Evolutionary conservation across 2,113 vertebrate genomes (phyloP).

Genomic region (Xyliphius kryptos): DNA sequence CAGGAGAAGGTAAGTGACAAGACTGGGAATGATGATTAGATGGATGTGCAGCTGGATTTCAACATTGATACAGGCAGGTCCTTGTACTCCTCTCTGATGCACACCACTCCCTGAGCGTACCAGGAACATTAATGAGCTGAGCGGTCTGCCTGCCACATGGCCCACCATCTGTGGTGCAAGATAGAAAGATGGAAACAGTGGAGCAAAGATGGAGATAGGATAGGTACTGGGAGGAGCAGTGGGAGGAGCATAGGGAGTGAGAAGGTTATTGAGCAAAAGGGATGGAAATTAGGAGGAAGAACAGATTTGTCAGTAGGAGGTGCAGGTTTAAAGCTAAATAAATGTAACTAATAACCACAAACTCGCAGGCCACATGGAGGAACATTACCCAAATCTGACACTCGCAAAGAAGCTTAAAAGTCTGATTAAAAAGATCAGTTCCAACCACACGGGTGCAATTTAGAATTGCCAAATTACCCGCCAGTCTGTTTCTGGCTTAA

Average conservation of each 20-base stretch:
- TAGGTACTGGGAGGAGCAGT: conserved; percentile 39
- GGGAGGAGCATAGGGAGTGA: conserved; percentile 17
- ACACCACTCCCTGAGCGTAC: conserved; percentile 45
- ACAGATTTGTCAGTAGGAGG: not conserved
- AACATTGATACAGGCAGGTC: not conserved
- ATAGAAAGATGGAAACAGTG: conserved; percentile 20
- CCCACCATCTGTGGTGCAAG: conserved; percentile 44
- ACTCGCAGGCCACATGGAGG: too few species aligned
- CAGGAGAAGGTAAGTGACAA: conserved; percentile 82
- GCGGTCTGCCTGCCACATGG: conserved; percentile 48
- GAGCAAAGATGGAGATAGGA: conserved; percentile 26
- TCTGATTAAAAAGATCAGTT: too few species aligned
- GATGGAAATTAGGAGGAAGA: too few species aligned
- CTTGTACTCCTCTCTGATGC: conserved; percentile 25
- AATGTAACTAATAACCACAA: too few species aligned
- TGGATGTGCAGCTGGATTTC: not conserved
- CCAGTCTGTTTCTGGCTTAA: too few species aligned
- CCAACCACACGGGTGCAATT: too few species aligned
- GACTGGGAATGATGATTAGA: not conserved
- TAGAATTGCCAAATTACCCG: too few species aligned
- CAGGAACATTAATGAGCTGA: conserved; percentile 58
- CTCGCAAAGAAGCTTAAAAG: too few species aligned
- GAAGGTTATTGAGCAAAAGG: conserved; percentile 15
- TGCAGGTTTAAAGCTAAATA: too few species aligned
- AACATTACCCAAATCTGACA: too few species aligned